Conservation (phyloP, 92 coral and sea anemone genomes). For the Umimayanthus kanabou region DNA sequence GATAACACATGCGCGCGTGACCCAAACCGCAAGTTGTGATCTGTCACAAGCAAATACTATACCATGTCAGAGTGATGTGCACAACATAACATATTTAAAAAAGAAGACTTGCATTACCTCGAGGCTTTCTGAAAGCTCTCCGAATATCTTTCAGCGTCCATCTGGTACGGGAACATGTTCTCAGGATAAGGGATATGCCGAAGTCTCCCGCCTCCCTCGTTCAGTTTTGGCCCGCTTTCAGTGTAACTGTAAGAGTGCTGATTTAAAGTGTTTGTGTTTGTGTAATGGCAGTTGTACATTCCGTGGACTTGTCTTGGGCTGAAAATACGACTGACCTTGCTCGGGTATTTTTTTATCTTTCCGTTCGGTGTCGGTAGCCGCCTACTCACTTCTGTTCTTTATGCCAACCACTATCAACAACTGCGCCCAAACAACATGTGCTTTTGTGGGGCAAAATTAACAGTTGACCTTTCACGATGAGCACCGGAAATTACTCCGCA, state of each 20-base stretch:
- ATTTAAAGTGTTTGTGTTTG: conserved; percentile 5
- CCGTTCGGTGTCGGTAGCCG: conserved; percentile 12
- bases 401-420: conserved; percentile 29
- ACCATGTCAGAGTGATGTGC: background rate
- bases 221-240: conserved; percentile 36
- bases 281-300: conserved; percentile 29
- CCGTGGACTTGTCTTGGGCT: conserved; percentile 19
- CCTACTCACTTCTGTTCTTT: conserved; percentile 26
- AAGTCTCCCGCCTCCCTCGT: conserved; percentile 29
- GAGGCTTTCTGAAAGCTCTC: conserved; percentile 33
- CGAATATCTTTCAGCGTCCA: conserved; percentile 35
- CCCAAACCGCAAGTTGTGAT: background rate
- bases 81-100: background rate
- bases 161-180: conserved; percentile 34
- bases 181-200: conserved; percentile 35
- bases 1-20: background rate
- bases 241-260: conserved; percentile 26
- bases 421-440: conserved; percentile 27
- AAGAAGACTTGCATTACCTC: conserved; percentile 18
- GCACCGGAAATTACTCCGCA: conserved; percentile 35
- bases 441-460: conserved; percentile 37
- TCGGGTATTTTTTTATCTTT: conserved; percentile 24
- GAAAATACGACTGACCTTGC: conserved; percentile 8
- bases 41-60: background rate
- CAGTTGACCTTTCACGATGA: conserved; percentile 29